Evolutionary conservation across 2,888 invertebrate genomes (phyloP), one percentile per base, ranked within the genome.

Genomic region (Amiota minor): DNA sequence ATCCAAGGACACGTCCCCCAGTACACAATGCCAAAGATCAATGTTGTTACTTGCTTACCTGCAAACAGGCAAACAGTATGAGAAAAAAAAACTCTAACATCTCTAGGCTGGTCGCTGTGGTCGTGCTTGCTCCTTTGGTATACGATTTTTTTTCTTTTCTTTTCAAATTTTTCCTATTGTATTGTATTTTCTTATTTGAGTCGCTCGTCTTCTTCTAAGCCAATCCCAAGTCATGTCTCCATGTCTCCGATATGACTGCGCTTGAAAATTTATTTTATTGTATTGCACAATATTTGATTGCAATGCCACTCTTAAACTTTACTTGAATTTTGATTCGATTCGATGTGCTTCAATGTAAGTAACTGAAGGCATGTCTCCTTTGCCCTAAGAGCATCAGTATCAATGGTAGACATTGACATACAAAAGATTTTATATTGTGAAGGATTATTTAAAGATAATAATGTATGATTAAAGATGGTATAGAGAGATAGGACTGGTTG

Each of bases 11-110:
- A 65, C 59, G 56, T 18, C 56, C 9, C 35, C 9, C 35, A 14
- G 18, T 47, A 64, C 20, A 8, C 12, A n/a, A 82, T 82, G 80
- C 81, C 82, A 82, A 78, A 82, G 81, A 75, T 76, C 81, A 82
- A 75, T 75, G 78, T 75, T 74, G 75, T 71, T 65, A 72, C 56
- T 35, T 35, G 35, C 35, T 35, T 71, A 72, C 67, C 75, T n/a
- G 45, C 20, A 10, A 35, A 35, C 62, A 35, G 35, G 12, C 35
- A n/a, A 45, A 20, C 20, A 11, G 59, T 20, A 9, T 4, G 18
- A 16, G 11, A 20, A 18, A 9, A 12, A 9, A 12, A 9, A 18
- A 16, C 56, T 56, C 18, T 16, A 56, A 14, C 56, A 20, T 18
- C 18, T 59, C 20, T 11, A 59, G 4, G 11, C 59, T 9, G 3